Evolutionary conservation across 2,888 invertebrate genomes (phyloP).

Genomic region (Andrena fulva): DNA sequence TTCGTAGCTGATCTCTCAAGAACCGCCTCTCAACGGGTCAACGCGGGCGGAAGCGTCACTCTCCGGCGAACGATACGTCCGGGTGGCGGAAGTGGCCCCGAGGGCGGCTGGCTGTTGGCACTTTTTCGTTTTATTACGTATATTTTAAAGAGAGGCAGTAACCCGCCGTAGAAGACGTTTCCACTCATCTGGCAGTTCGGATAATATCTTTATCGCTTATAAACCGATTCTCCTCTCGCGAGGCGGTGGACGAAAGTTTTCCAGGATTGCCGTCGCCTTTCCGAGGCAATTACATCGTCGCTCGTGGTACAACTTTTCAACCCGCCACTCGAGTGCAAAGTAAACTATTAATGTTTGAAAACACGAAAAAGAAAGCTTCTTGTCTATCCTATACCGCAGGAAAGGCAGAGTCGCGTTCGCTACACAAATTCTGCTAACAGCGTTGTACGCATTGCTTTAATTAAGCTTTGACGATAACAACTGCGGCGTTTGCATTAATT

Average conservation of each 20-base stretch:
- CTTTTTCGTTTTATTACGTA: slow-evolving; percentile 21
- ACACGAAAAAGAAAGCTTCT: not conserved
- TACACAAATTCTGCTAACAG: not conserved
- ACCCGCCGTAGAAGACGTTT: not conserved
- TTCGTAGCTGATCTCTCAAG: slow-evolving; percentile 31
- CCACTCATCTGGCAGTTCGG: slow-evolving; percentile 2
- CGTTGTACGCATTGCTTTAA: slow-evolving; percentile 18
- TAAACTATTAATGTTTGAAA: slow-evolving; percentile 3
- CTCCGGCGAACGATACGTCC: slow-evolving; percentile 31
- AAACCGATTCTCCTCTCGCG: slow-evolving; percentile 19
- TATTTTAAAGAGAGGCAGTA: slow-evolving; percentile 16
- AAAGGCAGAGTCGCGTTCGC: not conserved
- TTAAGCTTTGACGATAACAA: slow-evolving; percentile 31
- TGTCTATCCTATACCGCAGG: slow-evolving; percentile 4
- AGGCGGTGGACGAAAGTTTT: not conserved
- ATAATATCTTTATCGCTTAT: slow-evolving; percentile 49
- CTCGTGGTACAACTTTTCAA: not conserved
- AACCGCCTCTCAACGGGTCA: slow-evolving; percentile 6
- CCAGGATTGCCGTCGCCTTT: not conserved
- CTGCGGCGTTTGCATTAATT: slow-evolving; percentile 26
- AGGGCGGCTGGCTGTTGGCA: slow-evolving; percentile 9
- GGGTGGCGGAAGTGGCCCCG: slow-evolving; percentile 5
- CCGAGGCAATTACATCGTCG: slow-evolving; percentile 25
- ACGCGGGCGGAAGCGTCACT: slow-evolving; percentile 9
- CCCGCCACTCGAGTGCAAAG: not conserved